Evolutionary conservation across 2,888 invertebrate species (phyloP), one percentile per base, ranked within the genome.

Genomic region (Heliconius hortense): DNA sequence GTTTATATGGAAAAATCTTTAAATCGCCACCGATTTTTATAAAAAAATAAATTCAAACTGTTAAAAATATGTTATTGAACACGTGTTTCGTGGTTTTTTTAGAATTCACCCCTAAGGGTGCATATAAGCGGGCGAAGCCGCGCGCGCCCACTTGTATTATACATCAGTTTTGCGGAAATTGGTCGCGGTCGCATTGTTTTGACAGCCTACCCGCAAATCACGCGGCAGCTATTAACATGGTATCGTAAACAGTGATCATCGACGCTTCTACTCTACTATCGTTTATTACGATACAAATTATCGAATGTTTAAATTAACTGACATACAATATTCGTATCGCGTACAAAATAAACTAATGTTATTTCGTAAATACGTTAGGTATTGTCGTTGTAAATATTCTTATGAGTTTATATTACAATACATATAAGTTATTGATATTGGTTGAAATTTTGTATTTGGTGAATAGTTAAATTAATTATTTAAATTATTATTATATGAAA

Each of bases 161-260:
- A n/a, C 64, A 48, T 69, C 72, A 64, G 35, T 74, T 59, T 56
- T 70, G 59, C 62, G 64, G 72, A 75, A 77, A 75, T 75, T 78
- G 79, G 77, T 79, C 75, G 79, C 71, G 79, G 79, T 78, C 71
- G 66, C 79, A 79, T 78, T 79, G 79, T 79, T 79, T 79, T 77
- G 79, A 79, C 79, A 79, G 79, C 68, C 76, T 75, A 63, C 73
- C 77, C 78, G 78, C 79, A 79, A 79, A 79, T 79, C 78, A 78
- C 79, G 72, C 21, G 67, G 67, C 73, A 73, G 74, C 76, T 76
- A 77, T 76, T 76, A 71, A 77, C 76, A 70, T 59, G 70, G 73
- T 73, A 73, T 76, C 69, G 73, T 73, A 76, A 73, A 72, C 72
- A 72, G 68, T 76, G 68, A 72, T 76, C 75, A 68, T 72, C 62